Evolutionary conservation across 2,797 vertebrate genomes (phyloP).

Genomic region (Kryptopterus vitreolus): DNA sequence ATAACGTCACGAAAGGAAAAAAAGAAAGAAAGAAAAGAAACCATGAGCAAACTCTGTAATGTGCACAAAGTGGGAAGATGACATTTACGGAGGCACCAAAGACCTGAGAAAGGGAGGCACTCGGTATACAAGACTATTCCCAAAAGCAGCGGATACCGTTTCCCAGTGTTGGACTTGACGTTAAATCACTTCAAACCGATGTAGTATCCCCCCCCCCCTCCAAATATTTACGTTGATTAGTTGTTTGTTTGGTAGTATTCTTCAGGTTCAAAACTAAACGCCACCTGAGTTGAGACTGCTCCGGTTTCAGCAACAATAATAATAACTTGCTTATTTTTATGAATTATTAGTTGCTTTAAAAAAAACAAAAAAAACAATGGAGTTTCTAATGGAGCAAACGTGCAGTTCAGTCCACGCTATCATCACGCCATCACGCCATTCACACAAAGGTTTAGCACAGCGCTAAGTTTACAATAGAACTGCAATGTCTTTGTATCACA

Average conservation of each 20-base stretch:
- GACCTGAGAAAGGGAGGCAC: slow-evolving; percentile 58
- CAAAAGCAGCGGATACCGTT: slow-evolving; percentile 21
- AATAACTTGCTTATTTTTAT: neutral
- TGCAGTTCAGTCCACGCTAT: slow-evolving; percentile 77
- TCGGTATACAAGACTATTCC: slow-evolving; percentile 38
- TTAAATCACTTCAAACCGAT: neutral
- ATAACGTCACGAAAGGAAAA: neutral
- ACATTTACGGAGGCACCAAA: slow-evolving; percentile 55
- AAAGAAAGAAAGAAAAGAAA: neutral
- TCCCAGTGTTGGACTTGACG: neutral
- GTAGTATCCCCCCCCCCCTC: neutral
- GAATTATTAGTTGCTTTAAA: neutral
- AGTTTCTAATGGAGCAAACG: slow-evolving; percentile 65
- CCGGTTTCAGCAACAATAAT: slow-evolving; percentile 44
- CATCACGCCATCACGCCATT: slow-evolving; percentile 70
- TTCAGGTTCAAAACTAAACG: slow-evolving; percentile 35
- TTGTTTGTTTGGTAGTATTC: slow-evolving; percentile 15
- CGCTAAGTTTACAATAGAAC: slow-evolving; percentile 83
- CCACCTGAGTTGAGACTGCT: slow-evolving; percentile 40
- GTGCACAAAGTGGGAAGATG: slow-evolving; percentile 5
- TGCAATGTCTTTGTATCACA: slow-evolving; percentile 74
- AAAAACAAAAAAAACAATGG: slow-evolving; percentile 33
- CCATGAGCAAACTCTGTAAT: neutral
- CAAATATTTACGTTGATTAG: neutral
- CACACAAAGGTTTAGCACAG: slow-evolving; percentile 65